Conservation (phyloP, 2,113 vertebrate genomes). For the Bagarius yarrelli region DNA sequence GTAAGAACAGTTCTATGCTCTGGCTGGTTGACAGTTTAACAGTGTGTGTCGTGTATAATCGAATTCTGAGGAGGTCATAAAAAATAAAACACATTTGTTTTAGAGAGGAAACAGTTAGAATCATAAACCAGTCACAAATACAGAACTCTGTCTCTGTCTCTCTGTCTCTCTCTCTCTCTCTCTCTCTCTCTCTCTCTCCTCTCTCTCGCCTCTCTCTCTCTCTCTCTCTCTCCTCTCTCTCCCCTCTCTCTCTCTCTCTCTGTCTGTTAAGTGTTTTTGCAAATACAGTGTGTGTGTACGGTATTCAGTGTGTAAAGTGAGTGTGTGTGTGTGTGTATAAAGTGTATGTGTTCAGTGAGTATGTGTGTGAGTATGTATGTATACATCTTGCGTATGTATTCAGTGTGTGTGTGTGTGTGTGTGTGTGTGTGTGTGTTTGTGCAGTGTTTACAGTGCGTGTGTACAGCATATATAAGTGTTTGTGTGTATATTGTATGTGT, state of each 20-base stretch:
- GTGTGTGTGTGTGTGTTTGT: not conserved
- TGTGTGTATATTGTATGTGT: not conserved
- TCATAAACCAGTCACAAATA: not conserved
- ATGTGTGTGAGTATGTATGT: no score
- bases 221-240: no score
- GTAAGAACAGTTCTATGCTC: not conserved
- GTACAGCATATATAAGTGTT: not conserved
- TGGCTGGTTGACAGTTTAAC: not conserved
- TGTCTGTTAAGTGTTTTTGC: no score
- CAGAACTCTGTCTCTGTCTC: not conserved
- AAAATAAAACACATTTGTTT: not conserved
- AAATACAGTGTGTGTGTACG: no score
- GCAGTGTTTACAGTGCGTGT: not conserved
- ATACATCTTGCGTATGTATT: not conserved
- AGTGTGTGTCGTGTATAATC: not conserved
- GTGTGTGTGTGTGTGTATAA: no score
- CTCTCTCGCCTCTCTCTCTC: no score
- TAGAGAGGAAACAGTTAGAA: not conserved
- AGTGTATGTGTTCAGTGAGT: no score
- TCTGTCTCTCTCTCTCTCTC: not conserved
- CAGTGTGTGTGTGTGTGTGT: not conserved
- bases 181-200: no score
- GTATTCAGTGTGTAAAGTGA: no score
- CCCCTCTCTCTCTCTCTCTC: no score
- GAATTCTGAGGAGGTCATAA: not conserved